Percentiles rank a stretch among this genome's conserved stretches.
These are phyloP conservation scores for Stegodyphus dumicola DNA, from an alignment of 1,140 invertebrate genomes.

Conservation along the genomic window DNA sequence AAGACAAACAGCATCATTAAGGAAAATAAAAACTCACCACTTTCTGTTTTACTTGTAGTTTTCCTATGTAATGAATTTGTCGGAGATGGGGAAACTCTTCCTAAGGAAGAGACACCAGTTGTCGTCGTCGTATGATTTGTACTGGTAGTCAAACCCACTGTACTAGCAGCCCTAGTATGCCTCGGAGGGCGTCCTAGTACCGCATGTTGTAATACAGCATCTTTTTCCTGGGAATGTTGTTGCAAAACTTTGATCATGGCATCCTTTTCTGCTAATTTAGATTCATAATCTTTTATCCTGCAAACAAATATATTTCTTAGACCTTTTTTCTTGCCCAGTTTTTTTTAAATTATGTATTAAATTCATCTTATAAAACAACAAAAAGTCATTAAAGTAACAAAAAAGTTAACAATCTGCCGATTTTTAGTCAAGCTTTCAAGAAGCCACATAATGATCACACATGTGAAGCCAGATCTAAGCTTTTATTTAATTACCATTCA, in stretches of 20 bases:
- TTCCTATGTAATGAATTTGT: slow-evolving; percentile 44
- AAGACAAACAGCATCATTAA: not conserved
- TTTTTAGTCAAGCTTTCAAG: too few species aligned
- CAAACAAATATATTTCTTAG: not conserved
- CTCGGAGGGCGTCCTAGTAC: slow-evolving; percentile 61
- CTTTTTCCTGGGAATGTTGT: slow-evolving; percentile 71
- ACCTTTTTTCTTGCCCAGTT: too few species aligned
- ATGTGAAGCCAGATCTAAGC: too few species aligned
- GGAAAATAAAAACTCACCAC: slow-evolving; percentile 16
- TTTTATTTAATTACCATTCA: too few species aligned
- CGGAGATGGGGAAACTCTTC: slow-evolving; percentile 38
- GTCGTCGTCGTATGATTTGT: slow-evolving; percentile 50
- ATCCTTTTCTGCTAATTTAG: slow-evolving; percentile 86
- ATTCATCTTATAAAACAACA: too few species aligned
- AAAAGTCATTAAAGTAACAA: too few species aligned
- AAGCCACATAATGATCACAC: too few species aligned
- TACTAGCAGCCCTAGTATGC: slow-evolving; percentile 62
- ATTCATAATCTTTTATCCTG: slow-evolving; percentile 87
- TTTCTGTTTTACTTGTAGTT: slow-evolving; percentile 56
- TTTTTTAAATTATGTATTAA: too few species aligned
- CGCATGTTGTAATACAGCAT: slow-evolving; percentile 61
- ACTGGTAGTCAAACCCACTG: slow-evolving; percentile 61
- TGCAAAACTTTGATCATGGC: slow-evolving; percentile 91
- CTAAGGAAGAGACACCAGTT: slow-evolving; percentile 46
- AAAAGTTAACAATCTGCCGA: too few species aligned